phyloP scores from a whole-genome alignment of 2,797 vertebrate species.

The Xiphorhynchus erythropygius region DNA sequence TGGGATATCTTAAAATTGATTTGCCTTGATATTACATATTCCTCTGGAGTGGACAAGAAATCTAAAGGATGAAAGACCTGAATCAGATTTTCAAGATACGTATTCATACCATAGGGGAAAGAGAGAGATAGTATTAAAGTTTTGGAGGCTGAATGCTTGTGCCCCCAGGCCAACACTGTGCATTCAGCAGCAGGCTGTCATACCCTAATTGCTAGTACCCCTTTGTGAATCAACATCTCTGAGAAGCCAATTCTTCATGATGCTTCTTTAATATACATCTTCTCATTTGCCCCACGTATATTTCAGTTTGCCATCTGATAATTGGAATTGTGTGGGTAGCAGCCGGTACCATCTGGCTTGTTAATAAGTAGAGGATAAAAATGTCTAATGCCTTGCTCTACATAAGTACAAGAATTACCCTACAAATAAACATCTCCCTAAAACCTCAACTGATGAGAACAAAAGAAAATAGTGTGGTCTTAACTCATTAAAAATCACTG shows the following conservation, averaged over 20 bases:
- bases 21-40: not conserved
- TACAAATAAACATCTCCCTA: constrained; percentile 67
- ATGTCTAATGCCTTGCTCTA: constrained; percentile 71
- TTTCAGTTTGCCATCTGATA: constrained; percentile 72
- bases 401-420: constrained; percentile 69
- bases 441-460: constrained; percentile 53
- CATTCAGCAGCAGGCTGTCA: constrained; percentile 41
- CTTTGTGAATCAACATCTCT: constrained; percentile 59
- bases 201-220: constrained; percentile 45
- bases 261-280: constrained; percentile 66
- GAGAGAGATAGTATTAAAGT: not conserved
- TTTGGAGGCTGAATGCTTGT: not conserved
- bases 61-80: not conserved
- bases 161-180: not conserved
- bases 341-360: constrained; percentile 71
- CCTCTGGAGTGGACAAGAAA: not conserved
- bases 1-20: not conserved
- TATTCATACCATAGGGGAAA: not conserved
- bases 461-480: constrained; percentile 54
- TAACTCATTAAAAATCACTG: constrained; percentile 39
- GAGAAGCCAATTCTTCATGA: constrained; percentile 52
- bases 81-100: not conserved
- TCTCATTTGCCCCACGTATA: constrained; percentile 69
- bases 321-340: constrained; percentile 71
- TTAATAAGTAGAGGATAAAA: constrained; percentile 73